Evolutionary conservation across 2,888 invertebrate species (phyloP).

Genomic region (Lymantria monacha): DNA sequence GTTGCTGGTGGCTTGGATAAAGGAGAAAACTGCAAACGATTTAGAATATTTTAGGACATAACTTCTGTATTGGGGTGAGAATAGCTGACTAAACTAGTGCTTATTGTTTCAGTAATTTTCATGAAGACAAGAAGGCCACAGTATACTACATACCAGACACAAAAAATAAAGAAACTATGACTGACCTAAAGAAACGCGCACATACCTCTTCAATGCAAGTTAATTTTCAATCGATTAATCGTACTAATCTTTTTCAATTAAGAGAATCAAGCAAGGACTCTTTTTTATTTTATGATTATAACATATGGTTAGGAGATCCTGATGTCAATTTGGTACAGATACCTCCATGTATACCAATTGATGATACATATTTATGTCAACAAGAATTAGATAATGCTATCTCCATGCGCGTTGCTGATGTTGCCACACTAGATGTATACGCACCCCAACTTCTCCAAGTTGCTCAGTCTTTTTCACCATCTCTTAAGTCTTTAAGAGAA

Average conservation of each 20-base stretch:
- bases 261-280: conserved; percentile 8
- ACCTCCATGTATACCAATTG: conserved; percentile 8
- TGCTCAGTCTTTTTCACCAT: background rate
- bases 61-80: too few relatives aligned
- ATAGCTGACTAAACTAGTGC: background rate
- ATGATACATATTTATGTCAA: conserved; percentile 2
- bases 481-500: background rate
- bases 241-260: background rate
- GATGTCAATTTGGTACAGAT: conserved; percentile 12
- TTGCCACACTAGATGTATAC: background rate
- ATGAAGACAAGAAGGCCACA: background rate
- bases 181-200: background rate
- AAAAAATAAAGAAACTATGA: background rate
- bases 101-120: background rate
- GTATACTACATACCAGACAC: background rate
- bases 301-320: conserved; percentile 15
- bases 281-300: conserved; percentile 27
- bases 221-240: background rate
- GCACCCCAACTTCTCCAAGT: conserved; percentile 1
- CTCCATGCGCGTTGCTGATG: conserved; percentile 18
- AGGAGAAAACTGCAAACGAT: too few relatives aligned
- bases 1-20: too few relatives aligned
- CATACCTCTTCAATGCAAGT: background rate
- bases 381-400: conserved; percentile 13
- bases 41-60: too few relatives aligned